These are phyloP conservation scores for Diaperis boleti DNA, from an alignment of 2,888 invertebrate species.

Conservation along the genomic window DNA sequence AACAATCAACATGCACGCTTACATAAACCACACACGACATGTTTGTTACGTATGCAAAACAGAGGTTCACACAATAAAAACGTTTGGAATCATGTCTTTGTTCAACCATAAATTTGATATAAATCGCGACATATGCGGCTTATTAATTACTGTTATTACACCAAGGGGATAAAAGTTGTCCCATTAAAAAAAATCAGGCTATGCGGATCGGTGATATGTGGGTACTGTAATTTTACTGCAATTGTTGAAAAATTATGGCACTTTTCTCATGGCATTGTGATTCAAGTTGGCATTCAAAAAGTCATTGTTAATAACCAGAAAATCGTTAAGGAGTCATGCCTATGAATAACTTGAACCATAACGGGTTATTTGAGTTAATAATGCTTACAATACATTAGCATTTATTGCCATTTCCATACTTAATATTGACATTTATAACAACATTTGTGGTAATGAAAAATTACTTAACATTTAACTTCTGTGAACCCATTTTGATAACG, in stretches of 20 bases:
- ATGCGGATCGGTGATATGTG: neutral
- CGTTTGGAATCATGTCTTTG: constrained; percentile 20
- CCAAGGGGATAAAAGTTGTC: neutral
- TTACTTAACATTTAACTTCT: constrained; percentile 1
- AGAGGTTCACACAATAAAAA: constrained; percentile 24
- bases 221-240: too few species aligned
- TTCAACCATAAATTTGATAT: constrained; percentile 20
- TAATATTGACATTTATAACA: constrained; percentile 2
- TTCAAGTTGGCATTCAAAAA: too few species aligned
- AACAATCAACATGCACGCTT: constrained; percentile 37
- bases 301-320: too few species aligned
- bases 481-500: neutral
- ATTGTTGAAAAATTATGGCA: too few species aligned
- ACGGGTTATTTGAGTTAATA: neutral
- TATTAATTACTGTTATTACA: constrained; percentile 13
- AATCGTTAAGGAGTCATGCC: too few species aligned
- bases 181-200: neutral
- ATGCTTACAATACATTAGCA: neutral
- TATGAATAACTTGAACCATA: neutral
- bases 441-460: neutral
- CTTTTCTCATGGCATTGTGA: too few species aligned
- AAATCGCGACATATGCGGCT: constrained; percentile 8
- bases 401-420: too few species aligned
- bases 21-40: constrained; percentile 31
- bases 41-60: constrained; percentile 32